Evolutionary conservation across 2,113 vertebrate species (phyloP).

Genomic region (Dicaeum eximium): DNA sequence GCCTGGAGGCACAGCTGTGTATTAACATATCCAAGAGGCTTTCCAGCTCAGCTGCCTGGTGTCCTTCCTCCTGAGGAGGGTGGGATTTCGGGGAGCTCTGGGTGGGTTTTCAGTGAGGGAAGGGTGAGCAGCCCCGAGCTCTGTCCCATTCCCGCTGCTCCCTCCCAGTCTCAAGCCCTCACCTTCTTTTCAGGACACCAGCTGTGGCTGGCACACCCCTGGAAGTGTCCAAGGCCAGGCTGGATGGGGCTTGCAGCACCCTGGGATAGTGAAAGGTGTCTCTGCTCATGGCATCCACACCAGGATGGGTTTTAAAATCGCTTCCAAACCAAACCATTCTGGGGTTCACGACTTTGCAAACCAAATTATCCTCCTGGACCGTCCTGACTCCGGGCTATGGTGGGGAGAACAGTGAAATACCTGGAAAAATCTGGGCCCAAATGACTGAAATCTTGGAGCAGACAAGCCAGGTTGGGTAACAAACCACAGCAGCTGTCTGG

Average conservation of each 20-base stretch:
- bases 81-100: accelerated
- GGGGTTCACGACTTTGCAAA: background rate
- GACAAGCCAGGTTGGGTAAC: background rate
- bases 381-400: accelerated
- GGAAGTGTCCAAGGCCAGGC: background rate
- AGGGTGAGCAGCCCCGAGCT: background rate
- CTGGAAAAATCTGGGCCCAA: background rate
- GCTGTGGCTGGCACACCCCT: background rate
- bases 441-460: background rate
- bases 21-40: background rate
- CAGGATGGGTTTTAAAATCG: background rate
- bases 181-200: background rate
- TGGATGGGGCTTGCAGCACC: background rate
- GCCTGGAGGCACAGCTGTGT: background rate
- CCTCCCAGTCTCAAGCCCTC: background rate
- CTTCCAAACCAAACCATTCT: background rate
- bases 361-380: accelerated
- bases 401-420: background rate
- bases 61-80: background rate
- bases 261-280: background rate
- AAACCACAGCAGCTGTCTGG: background rate
- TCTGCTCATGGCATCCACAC: background rate
- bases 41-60: background rate
- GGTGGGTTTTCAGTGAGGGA: background rate
- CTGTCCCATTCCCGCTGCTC: background rate